Evolutionary conservation across 2,888 invertebrate species (phyloP), one percentile per base, ranked within the genome.

Genomic region (Pristionchus entomophagus): DNA sequence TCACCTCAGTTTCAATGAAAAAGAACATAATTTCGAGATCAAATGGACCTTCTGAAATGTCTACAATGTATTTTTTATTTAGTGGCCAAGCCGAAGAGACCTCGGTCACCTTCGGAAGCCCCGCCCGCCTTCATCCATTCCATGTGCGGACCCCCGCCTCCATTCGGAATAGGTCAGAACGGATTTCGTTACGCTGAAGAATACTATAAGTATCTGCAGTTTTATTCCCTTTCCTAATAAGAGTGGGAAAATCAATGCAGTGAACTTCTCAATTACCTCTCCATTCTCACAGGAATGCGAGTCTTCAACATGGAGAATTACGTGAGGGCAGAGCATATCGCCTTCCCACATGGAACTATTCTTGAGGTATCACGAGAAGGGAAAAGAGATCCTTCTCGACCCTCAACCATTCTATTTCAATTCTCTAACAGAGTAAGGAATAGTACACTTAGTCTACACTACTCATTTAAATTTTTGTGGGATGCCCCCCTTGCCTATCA

Each of bases 301-400:
- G 86, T 91, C 0, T 86, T 89, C 59, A 92, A 92, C 65, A 62
- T 92, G 49, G 91, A 91, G 12, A 91, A 91, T 77, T 92, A 92
- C 86, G 87, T 90, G 17, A 86, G 85, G 29, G 77, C 87, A 73
- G 84, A 80, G 17, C 86, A 88, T 49, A 87, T 89, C 69, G 88
- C 87, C 29, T 92, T 92, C 86, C 91, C 92, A 0, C 92, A 93
- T 85, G 92, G 92, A 35, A 91, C 92, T 3, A 84, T 89, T 14
- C 62, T 91, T 0, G 87, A 89, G 53, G 90, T 91, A 49, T n/a
- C n/a, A n/a, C n/a, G n/a, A n/a, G n/a, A n/a, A n/a, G n/a, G n/a
- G n/a, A n/a, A n/a, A n/a, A 45, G 73, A 69, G 29, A 5, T 29
- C 32, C 29, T 69, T n/a, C n/a, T n/a, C n/a, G n/a, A n/a, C n/a